Percentiles rank a stretch among this genome's conserved stretches.
phyloP scores from a whole-genome alignment of 2,888 invertebrate genomes.

The Gasteruption jaculator region DNA sequence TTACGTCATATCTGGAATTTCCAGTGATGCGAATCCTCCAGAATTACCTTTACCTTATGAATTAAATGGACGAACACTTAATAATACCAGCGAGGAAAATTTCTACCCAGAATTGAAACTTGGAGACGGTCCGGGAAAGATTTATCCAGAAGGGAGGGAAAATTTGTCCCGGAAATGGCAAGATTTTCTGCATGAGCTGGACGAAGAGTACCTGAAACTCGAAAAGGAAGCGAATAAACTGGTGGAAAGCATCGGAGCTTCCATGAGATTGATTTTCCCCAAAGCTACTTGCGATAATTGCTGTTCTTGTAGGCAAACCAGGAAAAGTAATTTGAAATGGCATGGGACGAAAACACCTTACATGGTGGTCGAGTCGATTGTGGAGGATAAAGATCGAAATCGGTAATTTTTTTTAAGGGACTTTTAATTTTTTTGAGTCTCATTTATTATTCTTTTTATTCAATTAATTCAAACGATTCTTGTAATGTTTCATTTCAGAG shows the following conservation, averaged over 20 bases:
- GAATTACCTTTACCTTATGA: conserved; percentile 30
- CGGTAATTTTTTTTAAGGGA: conserved; percentile 22
- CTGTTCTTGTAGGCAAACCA: conserved; percentile 39
- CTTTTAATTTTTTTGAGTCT: too few relatives aligned
- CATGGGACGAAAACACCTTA: conserved; percentile 31
- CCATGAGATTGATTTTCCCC: conserved; percentile 29
- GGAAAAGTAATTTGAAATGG: conserved; percentile 29
- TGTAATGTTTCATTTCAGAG: too few relatives aligned
- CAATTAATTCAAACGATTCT: too few relatives aligned
- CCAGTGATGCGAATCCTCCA: conserved; percentile 23
- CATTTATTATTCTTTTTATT: too few relatives aligned
- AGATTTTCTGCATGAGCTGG: conserved; percentile 35
- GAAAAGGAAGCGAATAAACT: conserved; percentile 34
- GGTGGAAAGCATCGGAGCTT: conserved; percentile 30
- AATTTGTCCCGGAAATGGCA: conserved; percentile 43
- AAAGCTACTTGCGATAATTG: conserved; percentile 36
- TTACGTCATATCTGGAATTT: conserved; percentile 29
- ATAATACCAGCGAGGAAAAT: conserved; percentile 33
- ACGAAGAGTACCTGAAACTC: conserved; percentile 32
- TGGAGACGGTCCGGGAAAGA: conserved; percentile 19
- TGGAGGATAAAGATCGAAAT: conserved; percentile 26
- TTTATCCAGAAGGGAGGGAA: conserved; percentile 35
- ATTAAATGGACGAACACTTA: conserved; percentile 30
- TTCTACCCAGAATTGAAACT: conserved; percentile 32
- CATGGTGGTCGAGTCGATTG: conserved; percentile 32